Conservation (phyloP, 2,888 invertebrate species). For the Tetranychus piercei region DNA sequence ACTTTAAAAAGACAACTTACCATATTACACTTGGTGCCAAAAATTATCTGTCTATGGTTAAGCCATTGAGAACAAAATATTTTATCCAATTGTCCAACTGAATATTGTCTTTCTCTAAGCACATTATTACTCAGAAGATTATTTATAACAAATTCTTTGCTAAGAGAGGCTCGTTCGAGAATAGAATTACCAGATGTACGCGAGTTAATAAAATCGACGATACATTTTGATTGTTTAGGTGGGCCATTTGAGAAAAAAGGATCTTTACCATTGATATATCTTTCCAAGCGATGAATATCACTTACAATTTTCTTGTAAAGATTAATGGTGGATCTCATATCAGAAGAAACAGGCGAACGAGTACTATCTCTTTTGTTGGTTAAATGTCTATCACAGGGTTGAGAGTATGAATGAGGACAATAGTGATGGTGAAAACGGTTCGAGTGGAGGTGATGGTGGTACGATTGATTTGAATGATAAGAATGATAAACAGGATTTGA, state of each 20-base stretch:
- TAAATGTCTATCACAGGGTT: too few relatives aligned
- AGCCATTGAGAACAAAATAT: constrained; percentile 89
- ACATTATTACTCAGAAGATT: constrained; percentile 37
- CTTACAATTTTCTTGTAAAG: not conserved
- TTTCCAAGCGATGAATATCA: not conserved
- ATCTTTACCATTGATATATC: not conserved
- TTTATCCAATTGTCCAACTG: constrained; percentile 31
- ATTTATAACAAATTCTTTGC: constrained; percentile 53
- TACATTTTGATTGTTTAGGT: not conserved
- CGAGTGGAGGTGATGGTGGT: not conserved
- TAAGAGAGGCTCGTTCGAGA: constrained; percentile 12
- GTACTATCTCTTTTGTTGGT: too few relatives aligned
- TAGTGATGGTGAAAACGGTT: not conserved
- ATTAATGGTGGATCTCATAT: not conserved
- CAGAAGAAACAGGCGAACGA: too few relatives aligned
- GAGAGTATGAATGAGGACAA: not conserved
- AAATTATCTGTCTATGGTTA: constrained; percentile 78
- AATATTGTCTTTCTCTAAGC: constrained; percentile 23
- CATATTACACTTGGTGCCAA: constrained; percentile 94
- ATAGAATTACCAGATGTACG: constrained; percentile 13
- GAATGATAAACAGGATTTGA: too few relatives aligned
- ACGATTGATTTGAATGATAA: not conserved
- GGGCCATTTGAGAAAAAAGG: not conserved
- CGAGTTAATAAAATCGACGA: constrained; percentile 17
- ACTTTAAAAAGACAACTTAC: constrained; percentile 35